Evolutionary conservation across 2,888 invertebrate species (phyloP).

Genomic region (Onchidella celtica): DNA sequence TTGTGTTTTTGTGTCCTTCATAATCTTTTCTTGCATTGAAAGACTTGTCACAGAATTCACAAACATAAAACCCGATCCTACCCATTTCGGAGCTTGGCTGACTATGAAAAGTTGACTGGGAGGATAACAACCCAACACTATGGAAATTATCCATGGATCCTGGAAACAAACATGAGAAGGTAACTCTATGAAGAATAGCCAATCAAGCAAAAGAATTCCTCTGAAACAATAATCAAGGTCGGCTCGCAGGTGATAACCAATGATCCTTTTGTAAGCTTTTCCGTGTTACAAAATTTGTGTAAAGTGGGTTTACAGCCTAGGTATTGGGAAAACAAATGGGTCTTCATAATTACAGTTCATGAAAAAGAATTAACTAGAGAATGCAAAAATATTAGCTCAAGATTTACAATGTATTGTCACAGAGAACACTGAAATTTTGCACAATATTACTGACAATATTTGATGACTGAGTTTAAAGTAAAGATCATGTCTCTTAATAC

Average conservation of each 20-base stretch:
- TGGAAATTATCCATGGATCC: constrained; percentile 32
- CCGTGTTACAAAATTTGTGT: constrained; percentile 29
- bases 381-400: background rate
- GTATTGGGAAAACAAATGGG: constrained; percentile 3
- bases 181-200: too few relatives aligned
- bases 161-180: constrained; percentile 44
- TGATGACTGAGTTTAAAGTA: background rate
- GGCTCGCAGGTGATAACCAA: constrained; percentile 34
- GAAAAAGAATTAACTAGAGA: background rate
- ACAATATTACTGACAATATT: background rate
- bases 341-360: constrained; percentile 29
- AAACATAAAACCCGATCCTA: constrained; percentile 39
- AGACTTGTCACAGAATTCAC: constrained; percentile 49
- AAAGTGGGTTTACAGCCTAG: constrained; percentile 26
- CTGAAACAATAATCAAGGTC: background rate
- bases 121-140: constrained; percentile 33
- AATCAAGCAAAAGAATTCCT: too few relatives aligned
- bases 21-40: constrained; percentile 45
- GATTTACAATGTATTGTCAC: background rate
- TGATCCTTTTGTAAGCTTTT: constrained; percentile 14
- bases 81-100: constrained; percentile 26
- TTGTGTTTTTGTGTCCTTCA: constrained; percentile 45
- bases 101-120: constrained; percentile 32
- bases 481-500: too few relatives aligned
- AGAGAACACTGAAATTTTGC: background rate